Conservation (phyloP, 1,140 invertebrate species). For the Lucilia cuprina region DNA sequence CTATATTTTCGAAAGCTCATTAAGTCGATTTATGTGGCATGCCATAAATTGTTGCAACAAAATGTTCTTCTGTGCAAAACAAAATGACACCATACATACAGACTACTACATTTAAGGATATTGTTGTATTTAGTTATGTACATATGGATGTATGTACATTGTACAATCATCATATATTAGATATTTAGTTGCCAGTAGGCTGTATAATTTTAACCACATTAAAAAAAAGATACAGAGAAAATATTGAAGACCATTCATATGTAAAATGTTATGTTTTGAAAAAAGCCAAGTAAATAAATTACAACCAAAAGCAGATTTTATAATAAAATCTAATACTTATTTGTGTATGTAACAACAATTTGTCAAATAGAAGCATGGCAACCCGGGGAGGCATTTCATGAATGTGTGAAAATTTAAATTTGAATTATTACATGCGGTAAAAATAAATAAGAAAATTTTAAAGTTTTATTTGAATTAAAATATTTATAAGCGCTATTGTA, state of each 20-base stretch:
- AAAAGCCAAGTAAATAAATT: slow-evolving; percentile 25
- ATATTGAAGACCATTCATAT: background rate
- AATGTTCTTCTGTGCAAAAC: slow-evolving; percentile 19
- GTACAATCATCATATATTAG: background rate
- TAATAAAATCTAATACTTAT: background rate
- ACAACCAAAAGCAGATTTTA: background rate
- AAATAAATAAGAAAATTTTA: background rate
- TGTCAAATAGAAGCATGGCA: background rate
- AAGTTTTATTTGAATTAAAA: background rate
- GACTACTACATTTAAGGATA: too few species aligned
- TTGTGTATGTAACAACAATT: background rate
- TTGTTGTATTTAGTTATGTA: too few species aligned
- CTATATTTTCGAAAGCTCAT: slow-evolving; percentile 27
- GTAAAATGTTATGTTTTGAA: background rate
- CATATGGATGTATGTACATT: too few species aligned
- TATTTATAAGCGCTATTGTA: too few species aligned
- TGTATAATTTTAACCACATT: background rate
- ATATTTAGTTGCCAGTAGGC: background rate
- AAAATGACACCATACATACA: slow-evolving; percentile 9
- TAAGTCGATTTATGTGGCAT: slow-evolving; percentile 33
- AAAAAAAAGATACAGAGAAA: background rate
- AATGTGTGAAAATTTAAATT: background rate
- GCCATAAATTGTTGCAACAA: slow-evolving; percentile 30
- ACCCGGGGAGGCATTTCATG: background rate
- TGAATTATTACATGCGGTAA: background rate